phyloP scores from a whole-genome alignment of 1,140 invertebrate species.

The Scylla paramamosain region DNA sequence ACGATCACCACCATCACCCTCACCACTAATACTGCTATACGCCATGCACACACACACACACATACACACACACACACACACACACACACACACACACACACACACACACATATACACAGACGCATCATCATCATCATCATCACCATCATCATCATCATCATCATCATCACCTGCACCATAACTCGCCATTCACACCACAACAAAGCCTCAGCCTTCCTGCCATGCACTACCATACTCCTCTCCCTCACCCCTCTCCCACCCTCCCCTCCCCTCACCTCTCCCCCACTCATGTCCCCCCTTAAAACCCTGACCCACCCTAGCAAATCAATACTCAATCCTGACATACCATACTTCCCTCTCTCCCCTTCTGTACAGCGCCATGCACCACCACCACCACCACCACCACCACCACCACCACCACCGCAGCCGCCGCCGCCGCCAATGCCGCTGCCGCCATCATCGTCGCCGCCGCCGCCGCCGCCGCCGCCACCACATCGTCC shows the following conservation, averaged over 20 bases:
- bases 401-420: no score
- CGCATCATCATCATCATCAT: no score
- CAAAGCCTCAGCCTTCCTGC: not conserved
- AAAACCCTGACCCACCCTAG: constrained; percentile 28
- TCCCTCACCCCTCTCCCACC: not conserved
- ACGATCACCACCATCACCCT: not conserved
- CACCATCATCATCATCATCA: no score
- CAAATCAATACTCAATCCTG: constrained; percentile 28
- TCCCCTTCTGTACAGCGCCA: constrained; percentile 9
- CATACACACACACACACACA: no score
- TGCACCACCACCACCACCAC: not conserved
- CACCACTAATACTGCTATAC: no score
- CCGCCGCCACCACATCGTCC: not conserved
- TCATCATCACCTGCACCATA: not conserved
- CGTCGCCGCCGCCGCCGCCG: not conserved
- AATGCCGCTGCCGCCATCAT: no score
- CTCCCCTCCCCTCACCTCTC: not conserved
- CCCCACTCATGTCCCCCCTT: not conserved
- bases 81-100: no score
- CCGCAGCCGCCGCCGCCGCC: not conserved
- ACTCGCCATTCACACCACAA: not conserved
- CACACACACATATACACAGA: no score
- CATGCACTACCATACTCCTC: constrained; percentile 14
- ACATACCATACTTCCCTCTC: constrained; percentile 21
- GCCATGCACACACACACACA: no score